Evolutionary conservation across 2,888 invertebrate genomes (phyloP).

Genomic region (Tetranychus piercei): DNA sequence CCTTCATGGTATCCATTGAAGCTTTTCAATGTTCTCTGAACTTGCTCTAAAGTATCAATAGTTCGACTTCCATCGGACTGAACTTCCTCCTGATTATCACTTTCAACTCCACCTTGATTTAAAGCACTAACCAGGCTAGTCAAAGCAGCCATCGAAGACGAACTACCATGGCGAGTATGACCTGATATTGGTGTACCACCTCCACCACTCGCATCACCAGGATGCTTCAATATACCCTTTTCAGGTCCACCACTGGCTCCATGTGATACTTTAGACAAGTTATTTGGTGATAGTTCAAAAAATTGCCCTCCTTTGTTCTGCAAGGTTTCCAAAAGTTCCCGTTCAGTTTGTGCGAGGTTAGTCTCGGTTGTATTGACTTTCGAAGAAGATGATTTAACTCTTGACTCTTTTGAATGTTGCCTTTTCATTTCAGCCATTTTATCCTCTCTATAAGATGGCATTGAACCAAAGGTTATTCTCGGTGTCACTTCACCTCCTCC

Average conservation of each 20-base stretch:
- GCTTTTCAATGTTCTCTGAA: conserved; percentile 63
- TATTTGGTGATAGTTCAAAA: conserved; percentile 57
- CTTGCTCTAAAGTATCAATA: conserved; percentile 32
- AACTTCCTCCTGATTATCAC: conserved; percentile 20
- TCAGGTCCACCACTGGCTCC: conserved; percentile 40
- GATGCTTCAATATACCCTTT: conserved; percentile 64
- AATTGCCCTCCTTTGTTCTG: conserved; percentile 36
- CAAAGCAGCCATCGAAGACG: conserved; percentile 38
- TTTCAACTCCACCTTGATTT: conserved; percentile 42
- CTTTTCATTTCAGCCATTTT: conserved; percentile 45
- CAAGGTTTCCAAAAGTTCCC: background rate
- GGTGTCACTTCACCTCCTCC: conserved; percentile 30
- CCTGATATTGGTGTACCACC: conserved; percentile 8
- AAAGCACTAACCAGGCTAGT: conserved; percentile 47
- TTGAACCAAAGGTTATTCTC: conserved; percentile 58
- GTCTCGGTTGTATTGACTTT: background rate
- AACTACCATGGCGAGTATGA: conserved; percentile 30
- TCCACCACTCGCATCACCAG: background rate
- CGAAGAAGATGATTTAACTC: background rate
- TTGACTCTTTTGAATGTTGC: background rate
- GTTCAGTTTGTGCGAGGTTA: background rate
- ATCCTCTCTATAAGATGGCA: conserved; percentile 52
- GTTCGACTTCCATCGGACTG: conserved; percentile 25
- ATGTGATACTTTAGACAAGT: conserved; percentile 44
- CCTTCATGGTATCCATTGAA: conserved; percentile 81